Evolutionary conservation across 2,113 vertebrate genomes (phyloP).

Genomic region (Platichthys flesus): DNA sequence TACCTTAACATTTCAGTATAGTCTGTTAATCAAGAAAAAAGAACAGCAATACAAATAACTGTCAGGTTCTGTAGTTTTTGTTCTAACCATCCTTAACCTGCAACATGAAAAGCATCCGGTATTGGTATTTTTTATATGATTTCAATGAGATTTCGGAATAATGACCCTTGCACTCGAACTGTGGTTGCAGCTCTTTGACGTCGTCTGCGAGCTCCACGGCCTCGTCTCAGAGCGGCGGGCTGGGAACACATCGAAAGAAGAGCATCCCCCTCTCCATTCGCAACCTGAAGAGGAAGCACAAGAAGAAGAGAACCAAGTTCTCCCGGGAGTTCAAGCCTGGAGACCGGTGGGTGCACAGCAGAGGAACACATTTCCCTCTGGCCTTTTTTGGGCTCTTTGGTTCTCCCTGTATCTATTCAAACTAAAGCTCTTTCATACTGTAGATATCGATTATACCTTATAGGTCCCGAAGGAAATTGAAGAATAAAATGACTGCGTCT

Average conservation of each 20-base stretch:
- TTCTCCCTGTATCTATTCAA: too few species aligned
- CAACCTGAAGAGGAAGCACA: slow-evolving; percentile 97
- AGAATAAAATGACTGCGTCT: too few species aligned
- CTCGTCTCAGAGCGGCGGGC: slow-evolving; percentile 92
- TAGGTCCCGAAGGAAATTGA: too few species aligned
- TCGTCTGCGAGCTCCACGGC: slow-evolving; percentile 97
- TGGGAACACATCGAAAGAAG: slow-evolving; percentile 89
- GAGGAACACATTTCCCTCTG: neutral
- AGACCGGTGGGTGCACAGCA: slow-evolving; percentile 85
- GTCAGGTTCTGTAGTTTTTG: neutral
- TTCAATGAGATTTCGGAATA: neutral
- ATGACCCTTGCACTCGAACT: neutral
- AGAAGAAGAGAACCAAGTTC: slow-evolving; percentile 97
- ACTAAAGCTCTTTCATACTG: too few species aligned
- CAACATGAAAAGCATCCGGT: neutral
- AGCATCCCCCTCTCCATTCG: slow-evolving; percentile 97
- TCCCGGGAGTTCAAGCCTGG: slow-evolving; percentile 95
- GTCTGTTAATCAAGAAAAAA: too few species aligned
- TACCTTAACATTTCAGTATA: too few species aligned
- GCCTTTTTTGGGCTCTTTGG: too few species aligned
- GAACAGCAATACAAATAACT: too few species aligned
- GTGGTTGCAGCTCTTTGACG: slow-evolving; percentile 87
- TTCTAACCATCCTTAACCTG: neutral
- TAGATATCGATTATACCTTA: too few species aligned
- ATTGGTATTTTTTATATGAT: neutral